Percentiles rank a stretch among this genome's conserved stretches.
Conservation (phyloP, 2,113 vertebrate genomes). For the Axis porcinus region DNA sequence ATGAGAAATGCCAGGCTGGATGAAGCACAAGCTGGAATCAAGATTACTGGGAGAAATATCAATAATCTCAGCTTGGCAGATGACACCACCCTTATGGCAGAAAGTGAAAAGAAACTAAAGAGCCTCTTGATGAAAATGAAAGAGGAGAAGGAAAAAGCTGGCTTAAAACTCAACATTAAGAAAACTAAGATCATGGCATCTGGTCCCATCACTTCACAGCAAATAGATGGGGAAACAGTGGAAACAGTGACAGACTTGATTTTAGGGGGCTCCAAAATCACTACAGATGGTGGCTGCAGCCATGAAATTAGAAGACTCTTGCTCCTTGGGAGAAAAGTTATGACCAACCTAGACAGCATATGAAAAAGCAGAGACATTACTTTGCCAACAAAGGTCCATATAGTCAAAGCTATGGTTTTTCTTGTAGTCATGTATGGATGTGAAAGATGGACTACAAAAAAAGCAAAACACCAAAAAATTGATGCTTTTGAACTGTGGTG, state of each 20-base stretch:
- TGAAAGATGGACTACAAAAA: background rate
- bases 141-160: background rate
- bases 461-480: background rate
- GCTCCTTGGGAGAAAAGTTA: background rate
- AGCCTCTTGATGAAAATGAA: background rate
- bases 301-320: background rate
- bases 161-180: background rate
- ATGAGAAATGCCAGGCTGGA: background rate
- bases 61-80: background rate
- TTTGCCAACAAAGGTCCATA: rapidly evolving
- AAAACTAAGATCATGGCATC: background rate
- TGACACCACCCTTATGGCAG: background rate
- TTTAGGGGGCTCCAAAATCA: background rate
- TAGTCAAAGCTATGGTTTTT: background rate
- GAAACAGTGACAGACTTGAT: background rate
- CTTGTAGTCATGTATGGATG: background rate
- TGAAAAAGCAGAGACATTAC: background rate
- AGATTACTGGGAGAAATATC: background rate
- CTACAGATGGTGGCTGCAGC: background rate
- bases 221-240: background rate
- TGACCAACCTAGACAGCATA: background rate
- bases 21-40: background rate
- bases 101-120: background rate
- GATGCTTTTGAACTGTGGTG: background rate
- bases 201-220: background rate